Conservation (phyloP, 2,113 vertebrate species). For the Agapornis roseicollis region DNA sequence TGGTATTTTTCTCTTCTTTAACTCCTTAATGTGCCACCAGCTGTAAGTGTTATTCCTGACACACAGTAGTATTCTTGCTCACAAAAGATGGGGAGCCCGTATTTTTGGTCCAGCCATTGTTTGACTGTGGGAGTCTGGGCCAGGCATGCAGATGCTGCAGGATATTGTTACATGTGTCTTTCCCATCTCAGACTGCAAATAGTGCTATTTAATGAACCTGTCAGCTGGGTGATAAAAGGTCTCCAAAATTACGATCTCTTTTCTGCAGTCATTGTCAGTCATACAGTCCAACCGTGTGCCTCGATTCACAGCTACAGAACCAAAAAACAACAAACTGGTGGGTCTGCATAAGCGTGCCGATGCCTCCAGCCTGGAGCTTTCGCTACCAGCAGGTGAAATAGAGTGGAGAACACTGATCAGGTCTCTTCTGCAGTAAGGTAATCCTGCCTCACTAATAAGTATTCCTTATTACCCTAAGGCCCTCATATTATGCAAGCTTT, state of each 20-base stretch:
- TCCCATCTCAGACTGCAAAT: neutral
- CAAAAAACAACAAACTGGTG: neutral
- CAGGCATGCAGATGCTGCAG: neutral
- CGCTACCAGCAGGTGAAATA: neutral
- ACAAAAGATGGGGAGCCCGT: neutral
- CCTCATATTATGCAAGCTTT: neutral
- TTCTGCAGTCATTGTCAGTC: neutral
- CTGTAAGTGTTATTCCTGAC: neutral
- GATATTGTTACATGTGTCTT: neutral
- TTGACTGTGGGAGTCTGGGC: neutral
- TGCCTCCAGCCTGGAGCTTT: neutral
- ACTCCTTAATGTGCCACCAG: neutral
- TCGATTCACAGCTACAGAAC: neutral
- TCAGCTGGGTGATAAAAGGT: neutral
- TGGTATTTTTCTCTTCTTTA: neutral
- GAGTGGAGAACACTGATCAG: neutral
- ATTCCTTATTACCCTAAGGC: neutral
- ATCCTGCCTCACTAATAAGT: accelerated
- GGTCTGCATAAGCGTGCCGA: neutral
- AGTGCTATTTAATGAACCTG: neutral
- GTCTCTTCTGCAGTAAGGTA: neutral
- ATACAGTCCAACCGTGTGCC: neutral
- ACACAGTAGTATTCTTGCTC: neutral
- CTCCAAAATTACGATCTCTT: neutral
- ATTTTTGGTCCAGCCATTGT: neutral